Base-by-base conservation (phyloP, 1,140 invertebrate genomes). In the Trichomalopsis sarcophagae region DNA sequence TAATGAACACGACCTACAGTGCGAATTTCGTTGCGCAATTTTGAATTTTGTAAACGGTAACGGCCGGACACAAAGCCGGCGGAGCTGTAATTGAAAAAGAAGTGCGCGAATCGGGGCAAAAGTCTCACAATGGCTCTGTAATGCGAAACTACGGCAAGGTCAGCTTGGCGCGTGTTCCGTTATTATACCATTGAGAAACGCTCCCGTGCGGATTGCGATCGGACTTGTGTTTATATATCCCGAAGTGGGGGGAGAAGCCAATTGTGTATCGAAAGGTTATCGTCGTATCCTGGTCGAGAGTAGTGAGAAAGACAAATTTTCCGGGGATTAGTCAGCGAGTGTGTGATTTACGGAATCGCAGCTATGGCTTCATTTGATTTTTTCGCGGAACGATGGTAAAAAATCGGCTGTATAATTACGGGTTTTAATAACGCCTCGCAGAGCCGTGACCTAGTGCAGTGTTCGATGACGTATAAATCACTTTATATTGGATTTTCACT, bases 121-220 rank as follows among this genome's bases (percentile, higher is more conserved):
- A 55, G 50, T 55, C 50, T 55, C 4, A 21, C 50, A 55, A 5
- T 55, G 50, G 14, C 50, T 55, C 13, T 17, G 50, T n/a, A 62
- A 44, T 36, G 21, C 21, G 21, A n/a, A 75, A 75, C 30, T 36
- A 21, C 13, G 36, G 36, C 36, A 75, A 75, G 73, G 73, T 75
- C 73, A 75, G 73, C 33, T 36, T 74, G 13, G 27, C 27, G 30
- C 30, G 73, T 33, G 73, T 33, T 74, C 73, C 73, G 33, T 44
- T 75, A 44, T 44, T n/a, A 10, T 44, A 44, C 55, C 69, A 71
- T 71, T 71, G 69, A 71, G 69, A 71, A 71, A 71, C 9, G 69
- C 23, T n/a, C 55, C n/a, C 55, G 13, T 14, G 50, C 50, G 68
- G 21, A 69, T 71, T 71, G 69, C 69, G 9, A 71, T 71, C 27